Evolutionary conservation across 2,888 invertebrate species (phyloP).

Genomic region (Silvanus unidentatus): DNA sequence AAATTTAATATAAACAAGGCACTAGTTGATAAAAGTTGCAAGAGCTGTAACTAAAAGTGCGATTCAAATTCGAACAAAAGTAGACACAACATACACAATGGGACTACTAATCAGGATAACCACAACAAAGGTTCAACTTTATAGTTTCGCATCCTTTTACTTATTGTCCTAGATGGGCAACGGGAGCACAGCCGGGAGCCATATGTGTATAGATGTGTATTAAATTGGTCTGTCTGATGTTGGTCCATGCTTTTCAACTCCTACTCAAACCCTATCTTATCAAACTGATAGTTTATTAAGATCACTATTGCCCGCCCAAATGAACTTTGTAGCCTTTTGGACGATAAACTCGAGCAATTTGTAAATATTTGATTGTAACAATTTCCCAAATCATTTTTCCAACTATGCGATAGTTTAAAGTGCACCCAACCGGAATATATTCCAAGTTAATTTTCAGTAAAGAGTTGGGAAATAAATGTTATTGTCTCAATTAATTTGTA

Average conservation of each 20-base stretch:
- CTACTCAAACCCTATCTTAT: constrained; percentile 6
- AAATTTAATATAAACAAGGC: no score
- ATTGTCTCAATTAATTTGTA: constrained; percentile 6
- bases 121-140: constrained; percentile 16
- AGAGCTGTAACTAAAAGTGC: not conserved
- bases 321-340: no score
- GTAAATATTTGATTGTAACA: no score
- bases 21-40: not conserved
- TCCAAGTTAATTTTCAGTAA: no score
- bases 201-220: no score
- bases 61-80: constrained; percentile 2
- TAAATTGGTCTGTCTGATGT: no score
- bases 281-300: not conserved
- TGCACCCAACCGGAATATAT: no score
- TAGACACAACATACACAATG: constrained; percentile 14
- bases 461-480: no score
- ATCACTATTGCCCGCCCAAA: constrained; percentile 2
- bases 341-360: no score
- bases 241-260: constrained; percentile 8
- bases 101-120: constrained; percentile 15
- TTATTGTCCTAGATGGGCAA: constrained; percentile 13
- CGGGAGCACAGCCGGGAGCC: constrained; percentile 3
- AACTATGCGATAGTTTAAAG: no score
- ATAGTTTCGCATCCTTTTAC: constrained; percentile 10
- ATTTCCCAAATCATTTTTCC: no score